A percentile compares a stretch with the other conserved stretches of the same genome.
Evolutionary conservation across 2,888 invertebrate species (phyloP).

Genomic region (Idaea biselata): DNA sequence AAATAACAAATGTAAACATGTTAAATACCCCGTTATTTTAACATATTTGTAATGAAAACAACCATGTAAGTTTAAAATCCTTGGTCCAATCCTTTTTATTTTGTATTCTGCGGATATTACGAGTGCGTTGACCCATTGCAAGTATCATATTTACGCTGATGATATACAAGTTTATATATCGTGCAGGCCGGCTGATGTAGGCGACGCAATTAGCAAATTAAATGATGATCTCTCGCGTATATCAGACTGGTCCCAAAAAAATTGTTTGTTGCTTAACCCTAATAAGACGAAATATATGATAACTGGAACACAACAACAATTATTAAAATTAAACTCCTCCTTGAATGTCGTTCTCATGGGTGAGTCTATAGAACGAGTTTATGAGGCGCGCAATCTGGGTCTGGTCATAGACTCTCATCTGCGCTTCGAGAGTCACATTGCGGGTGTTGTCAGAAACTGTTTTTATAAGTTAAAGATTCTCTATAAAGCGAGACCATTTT

Average conservation of each 20-base stretch:
- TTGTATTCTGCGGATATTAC: slow-evolving; percentile 18
- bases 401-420: slow-evolving; percentile 8
- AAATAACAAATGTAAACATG: too few relatives aligned
- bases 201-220: slow-evolving; percentile 7
- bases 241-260: slow-evolving; percentile 11
- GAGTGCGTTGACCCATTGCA: slow-evolving; percentile 9
- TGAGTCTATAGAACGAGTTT: background rate
- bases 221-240: slow-evolving; percentile 15
- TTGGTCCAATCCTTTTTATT: slow-evolving; percentile 22
- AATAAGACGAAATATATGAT: slow-evolving; percentile 12
- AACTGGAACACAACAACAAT: too few relatives aligned
- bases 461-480: slow-evolving; percentile 5
- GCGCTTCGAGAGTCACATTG: slow-evolving; percentile 5
- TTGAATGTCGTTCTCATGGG: background rate
- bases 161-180: slow-evolving; percentile 19
- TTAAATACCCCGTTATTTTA: too few relatives aligned
- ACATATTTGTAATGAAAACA: too few relatives aligned
- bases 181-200: slow-evolving; percentile 6
- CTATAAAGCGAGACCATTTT: background rate
- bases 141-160: slow-evolving; percentile 21
- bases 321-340: too few relatives aligned
- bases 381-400: slow-evolving; percentile 10
- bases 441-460: background rate
- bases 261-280: slow-evolving; percentile 12
- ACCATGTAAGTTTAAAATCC: too few relatives aligned